phyloP scores from a whole-genome alignment of 2,888 invertebrate genomes.

The Drosophila borealis region DNA sequence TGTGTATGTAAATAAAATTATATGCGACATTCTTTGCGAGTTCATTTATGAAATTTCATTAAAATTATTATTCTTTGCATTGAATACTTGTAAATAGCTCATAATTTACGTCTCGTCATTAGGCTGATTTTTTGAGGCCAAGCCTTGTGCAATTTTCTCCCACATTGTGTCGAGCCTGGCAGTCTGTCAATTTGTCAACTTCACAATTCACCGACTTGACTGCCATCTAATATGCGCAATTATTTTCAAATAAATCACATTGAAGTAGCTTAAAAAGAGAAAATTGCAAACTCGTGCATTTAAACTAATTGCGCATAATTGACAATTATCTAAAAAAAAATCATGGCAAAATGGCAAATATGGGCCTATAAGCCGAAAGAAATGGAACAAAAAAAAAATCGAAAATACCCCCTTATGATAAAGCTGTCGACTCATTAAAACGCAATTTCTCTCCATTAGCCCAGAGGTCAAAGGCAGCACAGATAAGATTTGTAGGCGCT shows the following conservation, averaged over 20 bases:
- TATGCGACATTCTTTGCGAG: neutral
- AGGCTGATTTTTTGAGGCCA: conserved; percentile 9
- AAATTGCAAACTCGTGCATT: conserved; percentile 23
- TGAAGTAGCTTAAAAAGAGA: conserved; percentile 15
- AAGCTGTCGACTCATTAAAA: conserved; percentile 78
- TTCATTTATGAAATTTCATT: neutral
- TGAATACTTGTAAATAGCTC: conserved; percentile 15
- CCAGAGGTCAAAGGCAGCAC: conserved; percentile 16
- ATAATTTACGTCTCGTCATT: conserved; percentile 34
- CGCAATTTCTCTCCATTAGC: conserved; percentile 75
- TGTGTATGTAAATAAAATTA: neutral
- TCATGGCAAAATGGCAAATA: conserved; percentile 44
- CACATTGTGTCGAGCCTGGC: conserved; percentile 22
- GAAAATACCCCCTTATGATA: conserved; percentile 40
- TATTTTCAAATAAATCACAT: conserved; percentile 58
- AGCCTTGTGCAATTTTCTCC: conserved; percentile 34
- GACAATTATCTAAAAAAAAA: conserved; percentile 42
- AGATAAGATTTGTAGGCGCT: conserved; percentile 29
- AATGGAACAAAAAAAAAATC: conserved; percentile 18
- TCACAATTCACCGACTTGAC: conserved; percentile 20
- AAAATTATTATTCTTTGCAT: neutral
- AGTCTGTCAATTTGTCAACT: conserved; percentile 32
- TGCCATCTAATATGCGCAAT: conserved; percentile 44
- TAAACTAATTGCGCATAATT: conserved; percentile 53
- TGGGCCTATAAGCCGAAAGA: neutral